phyloP scores from a whole-genome alignment of 2,797 vertebrate species.

The Enteromius treurensis region DNA sequence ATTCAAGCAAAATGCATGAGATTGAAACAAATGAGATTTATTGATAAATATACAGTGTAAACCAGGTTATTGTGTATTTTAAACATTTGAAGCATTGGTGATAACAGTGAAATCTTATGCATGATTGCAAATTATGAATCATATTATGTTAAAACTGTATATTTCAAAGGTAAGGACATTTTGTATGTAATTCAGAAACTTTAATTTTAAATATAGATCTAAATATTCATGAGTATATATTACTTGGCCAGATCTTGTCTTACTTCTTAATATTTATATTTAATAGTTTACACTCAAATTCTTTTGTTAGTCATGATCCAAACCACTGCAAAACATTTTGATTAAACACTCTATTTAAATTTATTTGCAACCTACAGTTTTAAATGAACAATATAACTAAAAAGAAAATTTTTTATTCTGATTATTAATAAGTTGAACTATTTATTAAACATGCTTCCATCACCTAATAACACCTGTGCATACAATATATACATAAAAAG shows the following conservation, averaged over 20 bases:
- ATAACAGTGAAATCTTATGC: too few relatives aligned
- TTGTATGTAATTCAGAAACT: not conserved
- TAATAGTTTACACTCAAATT: not conserved
- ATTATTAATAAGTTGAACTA: not conserved
- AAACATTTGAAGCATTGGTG: too few relatives aligned
- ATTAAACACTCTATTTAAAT: not conserved
- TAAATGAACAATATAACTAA: not conserved
- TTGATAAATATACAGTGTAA: too few relatives aligned
- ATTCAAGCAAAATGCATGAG: not conserved
- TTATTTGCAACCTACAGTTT: slow-evolving; percentile 1
- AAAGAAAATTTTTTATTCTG: not conserved
- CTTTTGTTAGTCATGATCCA: not conserved
- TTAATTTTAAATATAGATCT: not conserved
- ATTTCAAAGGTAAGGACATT: not conserved
- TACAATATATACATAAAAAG: too few relatives aligned
- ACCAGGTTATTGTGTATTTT: too few relatives aligned
- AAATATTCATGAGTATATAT: not conserved
- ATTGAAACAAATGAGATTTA: not conserved
- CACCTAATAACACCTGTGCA: not conserved
- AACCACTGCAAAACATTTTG: not conserved
- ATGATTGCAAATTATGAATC: not conserved
- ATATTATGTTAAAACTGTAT: not conserved
- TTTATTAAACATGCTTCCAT: too few relatives aligned
- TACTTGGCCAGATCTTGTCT: not conserved
- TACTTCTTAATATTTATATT: too few relatives aligned